Percentiles rank a stretch among this genome's conserved stretches.
These are phyloP conservation scores for Sylvia borin DNA, from an alignment of 2,797 vertebrate genomes.

Conservation along the genomic window DNA sequence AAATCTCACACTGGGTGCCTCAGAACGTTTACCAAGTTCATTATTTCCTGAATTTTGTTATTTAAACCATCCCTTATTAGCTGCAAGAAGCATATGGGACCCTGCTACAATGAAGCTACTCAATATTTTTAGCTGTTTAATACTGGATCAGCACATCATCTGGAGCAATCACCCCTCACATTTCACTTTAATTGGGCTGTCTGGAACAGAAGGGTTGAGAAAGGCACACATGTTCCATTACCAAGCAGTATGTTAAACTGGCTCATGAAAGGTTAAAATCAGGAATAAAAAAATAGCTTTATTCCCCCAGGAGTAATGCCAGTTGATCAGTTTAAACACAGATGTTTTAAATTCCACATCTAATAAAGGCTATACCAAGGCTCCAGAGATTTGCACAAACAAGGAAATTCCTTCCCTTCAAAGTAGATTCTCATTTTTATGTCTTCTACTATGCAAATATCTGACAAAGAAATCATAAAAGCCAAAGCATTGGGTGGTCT, in stretches of 20 bases:
- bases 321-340: slow-evolving; percentile 43
- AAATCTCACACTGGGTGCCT: not conserved
- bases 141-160: slow-evolving; percentile 45
- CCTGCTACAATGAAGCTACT: slow-evolving; percentile 29
- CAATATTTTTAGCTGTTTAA: slow-evolving; percentile 55
- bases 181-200: slow-evolving; percentile 42
- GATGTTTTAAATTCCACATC: slow-evolving; percentile 39
- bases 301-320: slow-evolving; percentile 8
- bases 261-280: slow-evolving; percentile 46
- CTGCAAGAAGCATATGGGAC: slow-evolving; percentile 36
- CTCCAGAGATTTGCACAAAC: slow-evolving; percentile 14
- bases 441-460: not conserved
- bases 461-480: slow-evolving; percentile 17
- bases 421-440: not conserved
- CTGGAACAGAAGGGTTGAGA: slow-evolving; percentile 50
- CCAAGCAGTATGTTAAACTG: slow-evolving; percentile 8
- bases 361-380: not conserved
- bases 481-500: not conserved
- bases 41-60: slow-evolving; percentile 18
- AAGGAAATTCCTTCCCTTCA: slow-evolving; percentile 7
- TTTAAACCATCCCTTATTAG: slow-evolving; percentile 44
- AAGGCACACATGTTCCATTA: slow-evolving; percentile 1
- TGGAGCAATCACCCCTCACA: slow-evolving; percentile 21
- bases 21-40: not conserved
- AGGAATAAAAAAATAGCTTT: slow-evolving; percentile 40